These are phyloP conservation scores for Prolemur simus DNA, from an alignment of 2,113 vertebrate genomes.

Conservation along the genomic window DNA sequence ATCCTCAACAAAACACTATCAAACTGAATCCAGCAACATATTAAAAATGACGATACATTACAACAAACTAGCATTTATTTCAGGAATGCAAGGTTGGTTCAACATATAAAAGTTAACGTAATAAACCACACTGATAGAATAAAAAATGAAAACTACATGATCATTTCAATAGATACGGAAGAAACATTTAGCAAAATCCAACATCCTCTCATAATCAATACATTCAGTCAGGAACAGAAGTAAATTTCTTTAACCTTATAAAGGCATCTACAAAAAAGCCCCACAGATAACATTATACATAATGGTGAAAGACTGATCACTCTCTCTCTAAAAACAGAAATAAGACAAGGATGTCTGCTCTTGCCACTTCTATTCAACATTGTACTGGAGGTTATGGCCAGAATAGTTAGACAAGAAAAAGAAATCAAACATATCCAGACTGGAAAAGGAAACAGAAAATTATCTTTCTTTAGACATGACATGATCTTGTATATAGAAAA, in stretches of 20 bases:
- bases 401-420: not conserved
- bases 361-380: not conserved
- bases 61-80: not conserved
- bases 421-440: not conserved
- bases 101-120: not conserved
- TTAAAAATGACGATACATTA: not conserved
- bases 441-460: not conserved
- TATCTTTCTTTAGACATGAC: not conserved
- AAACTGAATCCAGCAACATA: not conserved
- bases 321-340: not conserved
- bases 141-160: not conserved
- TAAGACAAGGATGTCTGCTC: not conserved
- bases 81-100: not conserved
- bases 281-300: not conserved
- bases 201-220: not conserved
- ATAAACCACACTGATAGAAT: not conserved
- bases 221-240: not conserved
- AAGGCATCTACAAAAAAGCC: not conserved
- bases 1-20: not conserved
- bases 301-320: not conserved
- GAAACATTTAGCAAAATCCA: not conserved
- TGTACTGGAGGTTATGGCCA: not conserved
- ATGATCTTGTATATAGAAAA: not conserved
- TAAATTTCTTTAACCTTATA: not conserved
- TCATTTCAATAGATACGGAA: not conserved